A percentile compares a stretch with the other conserved stretches of the same genome.
These are phyloP conservation scores for Agrochola lychnidis DNA, from an alignment of 2,888 invertebrate genomes.

Conservation along the genomic window DNA sequence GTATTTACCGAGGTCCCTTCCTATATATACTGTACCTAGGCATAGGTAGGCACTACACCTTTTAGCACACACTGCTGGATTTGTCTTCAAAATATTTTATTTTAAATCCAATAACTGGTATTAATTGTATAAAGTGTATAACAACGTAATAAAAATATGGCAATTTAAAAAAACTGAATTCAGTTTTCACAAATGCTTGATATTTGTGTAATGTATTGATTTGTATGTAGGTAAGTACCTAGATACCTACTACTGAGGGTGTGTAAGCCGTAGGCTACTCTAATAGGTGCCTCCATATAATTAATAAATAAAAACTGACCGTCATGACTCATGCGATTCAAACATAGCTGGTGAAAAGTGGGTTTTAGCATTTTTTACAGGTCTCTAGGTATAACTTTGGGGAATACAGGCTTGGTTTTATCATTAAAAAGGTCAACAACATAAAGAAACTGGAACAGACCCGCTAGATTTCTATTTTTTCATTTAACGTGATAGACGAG, in stretches of 20 bases:
- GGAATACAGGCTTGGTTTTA: not conserved
- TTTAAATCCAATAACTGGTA: not conserved
- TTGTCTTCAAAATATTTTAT: not conserved
- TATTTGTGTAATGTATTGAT: not conserved
- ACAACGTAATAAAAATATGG: not conserved
- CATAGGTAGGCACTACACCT: not conserved
- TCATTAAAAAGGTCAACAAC: slow-evolving; percentile 7
- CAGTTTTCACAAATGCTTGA: not conserved
- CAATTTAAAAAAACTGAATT: not conserved
- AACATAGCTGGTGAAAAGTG: not conserved
- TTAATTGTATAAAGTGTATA: not conserved
- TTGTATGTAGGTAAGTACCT: not conserved
- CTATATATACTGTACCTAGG: not conserved
- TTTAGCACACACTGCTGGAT: not conserved
- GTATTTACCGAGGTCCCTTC: not conserved
- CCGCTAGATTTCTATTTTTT: slow-evolving; percentile 9
- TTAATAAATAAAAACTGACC: not conserved
- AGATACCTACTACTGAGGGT: not conserved
- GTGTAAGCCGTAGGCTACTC: not conserved
- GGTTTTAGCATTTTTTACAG: not conserved
- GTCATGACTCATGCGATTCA: not conserved
- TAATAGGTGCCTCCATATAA: not conserved
- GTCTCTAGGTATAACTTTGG: not conserved
- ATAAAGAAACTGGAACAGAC: not conserved
- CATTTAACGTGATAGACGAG: slow-evolving; percentile 18